Evolutionary conservation across 2,113 vertebrate genomes (phyloP).

Genomic region (Lagopus muta): DNA sequence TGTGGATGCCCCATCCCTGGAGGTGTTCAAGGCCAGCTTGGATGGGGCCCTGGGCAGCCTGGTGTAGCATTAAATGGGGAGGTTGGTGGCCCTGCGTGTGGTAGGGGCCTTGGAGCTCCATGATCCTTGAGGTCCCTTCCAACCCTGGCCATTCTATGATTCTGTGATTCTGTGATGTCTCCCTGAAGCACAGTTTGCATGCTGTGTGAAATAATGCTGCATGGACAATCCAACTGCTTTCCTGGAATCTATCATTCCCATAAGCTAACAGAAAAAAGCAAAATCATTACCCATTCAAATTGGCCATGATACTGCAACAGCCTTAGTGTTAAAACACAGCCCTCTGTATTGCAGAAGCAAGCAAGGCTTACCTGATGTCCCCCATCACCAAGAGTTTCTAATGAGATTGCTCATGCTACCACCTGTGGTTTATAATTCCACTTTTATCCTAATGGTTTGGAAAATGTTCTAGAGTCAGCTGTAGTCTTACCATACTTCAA

Average conservation of each 20-base stretch:
- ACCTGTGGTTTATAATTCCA: neutral
- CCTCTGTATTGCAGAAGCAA: neutral
- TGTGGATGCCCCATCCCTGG: no score
- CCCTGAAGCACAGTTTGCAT: neutral
- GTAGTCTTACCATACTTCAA: rapidly evolving
- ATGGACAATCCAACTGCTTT: neutral
- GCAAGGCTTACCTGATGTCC: neutral
- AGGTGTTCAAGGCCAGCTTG: no score
- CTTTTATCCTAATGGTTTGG: neutral
- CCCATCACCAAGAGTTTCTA: neutral
- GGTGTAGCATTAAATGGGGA: no score
- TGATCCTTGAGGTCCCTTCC: no score
- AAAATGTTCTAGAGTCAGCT: neutral
- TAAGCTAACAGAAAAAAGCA: neutral
- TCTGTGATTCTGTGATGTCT: neutral
- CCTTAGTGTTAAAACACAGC: neutral
- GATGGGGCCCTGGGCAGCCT: no score
- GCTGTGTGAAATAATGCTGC: neutral
- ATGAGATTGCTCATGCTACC: neutral
- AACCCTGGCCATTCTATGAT: no score
- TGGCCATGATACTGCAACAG: neutral
- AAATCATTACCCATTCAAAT: neutral
- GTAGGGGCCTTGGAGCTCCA: no score
- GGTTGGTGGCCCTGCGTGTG: no score
- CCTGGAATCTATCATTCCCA: neutral